Base-by-base conservation (phyloP, 2,113 vertebrate species). In the Ammodytes marinus region DNA sequence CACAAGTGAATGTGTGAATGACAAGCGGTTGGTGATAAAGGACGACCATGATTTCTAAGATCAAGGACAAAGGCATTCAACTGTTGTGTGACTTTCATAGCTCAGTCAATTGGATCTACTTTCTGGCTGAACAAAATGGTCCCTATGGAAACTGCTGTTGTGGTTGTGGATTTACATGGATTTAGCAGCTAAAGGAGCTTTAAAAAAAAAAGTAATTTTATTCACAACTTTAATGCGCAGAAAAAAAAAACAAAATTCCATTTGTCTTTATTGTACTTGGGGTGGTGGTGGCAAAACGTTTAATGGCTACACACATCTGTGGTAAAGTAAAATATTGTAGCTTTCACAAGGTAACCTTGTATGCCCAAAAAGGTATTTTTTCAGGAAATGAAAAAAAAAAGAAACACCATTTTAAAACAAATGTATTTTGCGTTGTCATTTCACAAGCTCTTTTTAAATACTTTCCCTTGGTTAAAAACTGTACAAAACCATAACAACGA, bases 21-120 rank as follows among this genome's bases (percentile, higher is more conserved):
- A 77, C 17, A 55, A 12, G 11, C 6, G 27, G 39, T 4, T 70
- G 53, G 64, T 45, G 35, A 68, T 27, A 54, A 68, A 71, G 5
- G 49, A 64, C 8, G 7, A 9, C 1, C 9, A 0, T 12, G 5
- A 63, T 49, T 11, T 77, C 9, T 15, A 14, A 40, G 9, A 49
- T 69, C 39, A 79, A 77, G 45, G 70, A 59, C 40, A 74, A 60
- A 45, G 49, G 63, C 43, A 37, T 68, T 11, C 53, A 68, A 77
- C 13, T 53, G 9, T 15, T 27, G 11, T 14, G 11, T 15, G 27
- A 43, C n/a, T 0, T n/a, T 76, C 10, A 57, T 5, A 57, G 12
- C 4, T 40, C 13, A 15, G 27, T 27, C 27, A 27, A 27, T 35
- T 63, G 5, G 27, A 55, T 50, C n/a, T 19, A 15, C 10, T 60